Base-by-base conservation (phyloP, 2,113 vertebrate species). In the Pseudorasbora parva region DNA sequence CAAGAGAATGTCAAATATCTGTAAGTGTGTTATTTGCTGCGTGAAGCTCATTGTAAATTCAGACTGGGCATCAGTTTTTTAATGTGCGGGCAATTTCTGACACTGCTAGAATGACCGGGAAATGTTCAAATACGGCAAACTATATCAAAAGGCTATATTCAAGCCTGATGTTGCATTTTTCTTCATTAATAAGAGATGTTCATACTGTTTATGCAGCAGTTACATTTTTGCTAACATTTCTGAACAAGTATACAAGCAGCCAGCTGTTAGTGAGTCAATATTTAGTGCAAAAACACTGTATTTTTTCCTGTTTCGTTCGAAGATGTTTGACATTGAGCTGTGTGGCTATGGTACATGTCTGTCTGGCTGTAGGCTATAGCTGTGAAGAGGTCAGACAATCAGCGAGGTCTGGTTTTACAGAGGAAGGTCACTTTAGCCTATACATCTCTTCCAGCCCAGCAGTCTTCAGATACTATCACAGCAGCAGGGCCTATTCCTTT, bases 1-100 rank as follows among this genome's bases (percentile, higher is more conserved):
- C 83, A 85, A 89, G 91, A 91, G 74, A 92, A 92, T 88, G 92
- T 87, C 59, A 72, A 87, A 90, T 93, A 90, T 92, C 91, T 89
- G 88, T 90, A 89, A 85, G 86, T 88, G 85, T 89, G 79, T 83
- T 88, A 90, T 91, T 91, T 89, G 87, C 88, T 87, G 88, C 84
- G 85, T 71, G 68, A 49, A 37, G 33, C 51, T 62, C 78, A 83
- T 87, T 91, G 91, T 89, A 87, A 89, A 92, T 91, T 91, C 87
- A 85, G 51, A 86, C 88, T 87, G 84, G 88, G 78, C 30, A 60
- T 89, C 88, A 80, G 84, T 78, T 87, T 89, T 72, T 60, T 71
- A 51, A 84, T 45, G 41, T 64, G 41, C n/a, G 30, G 41, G 62
- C 43, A 71, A 72, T 86, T 80, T 83, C 57, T 62, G 45, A 83